Evolutionary conservation across 1,140 invertebrate species (phyloP).

Genomic region (Varroa destructor): DNA sequence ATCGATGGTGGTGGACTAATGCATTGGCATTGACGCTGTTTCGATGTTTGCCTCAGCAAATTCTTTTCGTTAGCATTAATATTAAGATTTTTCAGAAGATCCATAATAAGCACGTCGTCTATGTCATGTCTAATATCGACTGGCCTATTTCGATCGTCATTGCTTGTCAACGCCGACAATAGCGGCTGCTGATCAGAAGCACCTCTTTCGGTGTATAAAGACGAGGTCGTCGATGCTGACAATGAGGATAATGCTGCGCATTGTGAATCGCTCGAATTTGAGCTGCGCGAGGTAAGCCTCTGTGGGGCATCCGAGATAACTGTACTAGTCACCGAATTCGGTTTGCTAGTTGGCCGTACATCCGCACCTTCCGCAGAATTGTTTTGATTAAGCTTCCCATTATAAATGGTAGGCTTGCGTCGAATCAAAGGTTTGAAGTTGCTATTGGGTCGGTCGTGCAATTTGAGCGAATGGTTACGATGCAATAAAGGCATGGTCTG

Average conservation of each 20-base stretch:
- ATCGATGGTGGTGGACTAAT: too few relatives aligned
- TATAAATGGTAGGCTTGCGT: neutral
- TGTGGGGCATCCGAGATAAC: too few relatives aligned
- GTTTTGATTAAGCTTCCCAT: too few relatives aligned
- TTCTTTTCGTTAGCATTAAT: slow-evolving; percentile 3
- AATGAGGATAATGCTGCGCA: neutral
- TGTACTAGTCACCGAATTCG: too few relatives aligned
- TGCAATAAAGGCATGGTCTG: neutral
- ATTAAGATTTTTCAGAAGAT: slow-evolving; percentile 18
- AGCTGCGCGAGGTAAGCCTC: neutral
- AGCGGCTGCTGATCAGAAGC: too few relatives aligned
- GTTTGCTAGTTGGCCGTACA: too few relatives aligned
- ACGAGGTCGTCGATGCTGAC: neutral
- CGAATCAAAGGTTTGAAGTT: slow-evolving; percentile 19
- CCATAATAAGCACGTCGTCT: slow-evolving; percentile 20
- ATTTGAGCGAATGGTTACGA: slow-evolving; percentile 11
- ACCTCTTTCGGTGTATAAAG: too few relatives aligned
- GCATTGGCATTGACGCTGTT: neutral
- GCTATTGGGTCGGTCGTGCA: neutral
- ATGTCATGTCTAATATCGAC: slow-evolving; percentile 6
- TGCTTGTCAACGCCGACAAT: too few relatives aligned
- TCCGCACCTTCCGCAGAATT: too few relatives aligned
- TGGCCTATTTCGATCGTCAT: neutral
- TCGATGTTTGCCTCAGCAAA: slow-evolving; percentile 1
- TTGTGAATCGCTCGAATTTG: slow-evolving; percentile 13